Conservation (phyloP, 2,113 vertebrate genomes). For the Chinchilla lanigera region DNA sequence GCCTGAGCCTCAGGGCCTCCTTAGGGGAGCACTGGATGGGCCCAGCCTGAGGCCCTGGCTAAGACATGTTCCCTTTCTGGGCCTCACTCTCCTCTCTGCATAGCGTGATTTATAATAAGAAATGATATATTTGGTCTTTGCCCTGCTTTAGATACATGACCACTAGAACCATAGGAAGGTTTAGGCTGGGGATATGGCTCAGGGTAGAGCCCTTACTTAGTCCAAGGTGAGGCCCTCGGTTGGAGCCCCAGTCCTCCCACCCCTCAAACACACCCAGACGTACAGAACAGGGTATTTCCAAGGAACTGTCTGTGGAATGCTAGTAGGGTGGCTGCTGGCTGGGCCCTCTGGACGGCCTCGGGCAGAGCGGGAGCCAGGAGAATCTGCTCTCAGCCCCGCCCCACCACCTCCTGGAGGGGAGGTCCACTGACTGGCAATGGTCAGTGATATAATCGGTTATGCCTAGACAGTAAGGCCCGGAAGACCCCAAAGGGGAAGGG, state of each 20-base stretch:
- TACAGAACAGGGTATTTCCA: not conserved
- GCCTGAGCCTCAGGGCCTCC: not conserved
- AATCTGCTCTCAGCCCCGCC: not conserved
- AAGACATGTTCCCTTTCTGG: not conserved
- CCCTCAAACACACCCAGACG: not conserved
- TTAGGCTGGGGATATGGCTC: not conserved
- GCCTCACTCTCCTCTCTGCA: not conserved
- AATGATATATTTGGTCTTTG: not conserved
- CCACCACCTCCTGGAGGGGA: no score
- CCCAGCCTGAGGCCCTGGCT: not conserved
- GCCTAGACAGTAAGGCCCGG: not conserved
- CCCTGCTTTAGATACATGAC: not conserved
- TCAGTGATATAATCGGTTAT: not conserved
- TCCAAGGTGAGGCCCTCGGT: not conserved
- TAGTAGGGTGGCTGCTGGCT: not conserved
- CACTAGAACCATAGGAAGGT: not conserved
- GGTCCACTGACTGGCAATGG: not conserved
- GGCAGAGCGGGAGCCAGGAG: not conserved
- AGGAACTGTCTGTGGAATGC: not conserved
- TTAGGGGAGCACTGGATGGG: no score
- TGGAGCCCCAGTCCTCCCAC: not conserved
- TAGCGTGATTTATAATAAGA: not conserved
- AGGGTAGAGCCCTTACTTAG: no score
- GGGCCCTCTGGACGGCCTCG: not conserved
- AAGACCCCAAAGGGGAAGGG: not conserved